These are phyloP conservation scores for Mimumesa dahlbomi DNA, from an alignment of 2,888 invertebrate species.

Conservation along the genomic window DNA sequence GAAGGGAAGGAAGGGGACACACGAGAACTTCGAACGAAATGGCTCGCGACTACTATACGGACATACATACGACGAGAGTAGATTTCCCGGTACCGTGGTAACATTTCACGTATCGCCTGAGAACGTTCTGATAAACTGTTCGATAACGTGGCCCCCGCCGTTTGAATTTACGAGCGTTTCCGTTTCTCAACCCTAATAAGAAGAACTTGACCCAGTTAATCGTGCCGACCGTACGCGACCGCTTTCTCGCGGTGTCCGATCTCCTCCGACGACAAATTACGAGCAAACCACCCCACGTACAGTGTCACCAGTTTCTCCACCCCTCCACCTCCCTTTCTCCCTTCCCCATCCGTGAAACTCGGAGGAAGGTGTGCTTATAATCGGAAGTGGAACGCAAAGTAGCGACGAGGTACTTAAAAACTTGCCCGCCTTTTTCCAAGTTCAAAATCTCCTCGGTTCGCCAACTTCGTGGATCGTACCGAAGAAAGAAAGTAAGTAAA, in stretches of 20 bases:
- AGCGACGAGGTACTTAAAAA: slow-evolving; percentile 7
- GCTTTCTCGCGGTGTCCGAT: not conserved
- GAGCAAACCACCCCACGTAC: not conserved
- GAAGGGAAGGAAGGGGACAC: slow-evolving; percentile 11
- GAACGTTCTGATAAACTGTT: not conserved
- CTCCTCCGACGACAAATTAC: slow-evolving; percentile 12
- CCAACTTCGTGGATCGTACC: not conserved
- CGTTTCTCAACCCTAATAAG: not conserved
- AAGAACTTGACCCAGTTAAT: slow-evolving; percentile 18
- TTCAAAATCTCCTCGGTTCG: slow-evolving; percentile 6
- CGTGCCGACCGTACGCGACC: slow-evolving; percentile 4
- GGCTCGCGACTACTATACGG: slow-evolving; percentile 30
- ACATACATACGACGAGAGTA: too few relatives aligned
- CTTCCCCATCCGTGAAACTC: not conserved
- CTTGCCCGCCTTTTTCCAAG: not conserved
- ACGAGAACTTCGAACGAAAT: slow-evolving; percentile 23
- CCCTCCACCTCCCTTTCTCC: too few relatives aligned
- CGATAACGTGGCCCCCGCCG: not conserved
- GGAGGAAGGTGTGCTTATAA: slow-evolving; percentile 12
- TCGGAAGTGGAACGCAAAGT: slow-evolving; percentile 14
- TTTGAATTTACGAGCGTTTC: not conserved
- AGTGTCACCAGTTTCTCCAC: slow-evolving; percentile 1
- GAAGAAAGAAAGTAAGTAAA: not conserved
- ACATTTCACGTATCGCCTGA: not conserved
- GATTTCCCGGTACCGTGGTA: too few relatives aligned